A percentile compares a stretch with the other conserved stretches of the same genome.
phyloP scores from a whole-genome alignment of 2,797 vertebrate genomes.

The Peromyscus nudipes region DNA sequence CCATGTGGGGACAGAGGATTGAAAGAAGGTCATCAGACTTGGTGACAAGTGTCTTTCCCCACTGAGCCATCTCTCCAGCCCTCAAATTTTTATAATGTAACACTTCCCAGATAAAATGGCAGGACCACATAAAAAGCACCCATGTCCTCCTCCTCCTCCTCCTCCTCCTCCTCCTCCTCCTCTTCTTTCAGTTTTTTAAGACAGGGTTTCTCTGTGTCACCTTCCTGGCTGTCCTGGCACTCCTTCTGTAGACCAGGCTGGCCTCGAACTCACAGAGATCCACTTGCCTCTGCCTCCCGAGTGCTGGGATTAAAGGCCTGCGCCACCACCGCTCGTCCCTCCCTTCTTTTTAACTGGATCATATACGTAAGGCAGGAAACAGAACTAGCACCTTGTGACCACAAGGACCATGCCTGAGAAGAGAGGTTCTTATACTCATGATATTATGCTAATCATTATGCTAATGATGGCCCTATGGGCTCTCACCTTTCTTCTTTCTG shows the following conservation, averaged over 20 bases:
- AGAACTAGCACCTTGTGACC: background rate
- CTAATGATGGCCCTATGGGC: background rate
- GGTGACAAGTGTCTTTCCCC: background rate
- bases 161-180: too few relatives aligned
- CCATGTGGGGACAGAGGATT: background rate
- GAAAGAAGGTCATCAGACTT: background rate
- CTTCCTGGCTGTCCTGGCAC: too few relatives aligned
- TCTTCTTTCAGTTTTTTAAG: too few relatives aligned
- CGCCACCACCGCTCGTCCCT: background rate
- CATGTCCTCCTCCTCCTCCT: too few relatives aligned
- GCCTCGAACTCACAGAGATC: too few relatives aligned
- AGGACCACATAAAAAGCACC: background rate
- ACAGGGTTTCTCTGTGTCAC: too few relatives aligned
- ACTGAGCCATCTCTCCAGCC: background rate
- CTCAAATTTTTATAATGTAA: background rate
- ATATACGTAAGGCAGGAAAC: background rate
- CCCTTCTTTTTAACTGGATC: background rate
- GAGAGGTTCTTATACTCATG: background rate
- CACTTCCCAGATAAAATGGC: background rate
- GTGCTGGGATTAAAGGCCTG: too few relatives aligned
- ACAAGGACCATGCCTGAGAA: background rate
- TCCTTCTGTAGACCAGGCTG: too few relatives aligned
- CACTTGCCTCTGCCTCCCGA: too few relatives aligned
- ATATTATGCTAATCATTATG: background rate
- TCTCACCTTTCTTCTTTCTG: background rate